phyloP scores from a whole-genome alignment of 2,888 invertebrate genomes.

The Troilus luridus region DNA sequence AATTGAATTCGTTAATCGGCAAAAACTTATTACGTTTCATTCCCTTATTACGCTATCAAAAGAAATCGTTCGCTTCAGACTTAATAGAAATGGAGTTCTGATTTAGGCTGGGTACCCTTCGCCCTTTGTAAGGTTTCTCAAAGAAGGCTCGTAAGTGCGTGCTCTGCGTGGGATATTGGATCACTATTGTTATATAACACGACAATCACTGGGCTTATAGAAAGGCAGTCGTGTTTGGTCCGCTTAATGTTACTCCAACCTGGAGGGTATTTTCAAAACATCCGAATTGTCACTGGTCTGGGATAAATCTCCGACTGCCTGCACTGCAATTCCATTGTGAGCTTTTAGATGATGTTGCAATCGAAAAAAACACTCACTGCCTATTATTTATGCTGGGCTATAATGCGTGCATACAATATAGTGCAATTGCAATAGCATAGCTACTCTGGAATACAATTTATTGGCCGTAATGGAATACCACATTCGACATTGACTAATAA shows the following conservation, averaged over 20 bases:
- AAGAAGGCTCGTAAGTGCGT: background rate
- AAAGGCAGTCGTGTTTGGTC: slow-evolving; percentile 32
- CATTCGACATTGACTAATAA: too few species aligned
- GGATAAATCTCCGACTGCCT: background rate
- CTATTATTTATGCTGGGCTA: background rate
- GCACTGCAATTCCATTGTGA: background rate
- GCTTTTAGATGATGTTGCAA: background rate
- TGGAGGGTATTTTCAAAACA: slow-evolving; percentile 44
- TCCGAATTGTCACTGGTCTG: background rate
- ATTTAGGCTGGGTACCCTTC: background rate
- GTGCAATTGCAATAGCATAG: background rate
- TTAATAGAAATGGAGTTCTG: background rate
- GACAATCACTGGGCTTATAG: slow-evolving; percentile 40
- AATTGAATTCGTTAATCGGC: background rate
- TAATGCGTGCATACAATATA: too few species aligned
- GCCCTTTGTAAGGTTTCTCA: background rate
- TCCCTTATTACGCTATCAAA: background rate
- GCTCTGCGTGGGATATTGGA: slow-evolving; percentile 4
- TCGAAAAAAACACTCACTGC: background rate
- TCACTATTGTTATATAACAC: slow-evolving; percentile 3
- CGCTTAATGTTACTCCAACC: slow-evolving; percentile 20
- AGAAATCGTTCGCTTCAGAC: background rate
- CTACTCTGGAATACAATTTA: too few species aligned
- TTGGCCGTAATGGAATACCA: too few species aligned
- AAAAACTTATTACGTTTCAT: background rate